A percentile compares a stretch with the other conserved stretches of the same genome.
These are phyloP conservation scores for Lophura nycthemera DNA, from an alignment of 2,113 vertebrate species.

Conservation along the genomic window DNA sequence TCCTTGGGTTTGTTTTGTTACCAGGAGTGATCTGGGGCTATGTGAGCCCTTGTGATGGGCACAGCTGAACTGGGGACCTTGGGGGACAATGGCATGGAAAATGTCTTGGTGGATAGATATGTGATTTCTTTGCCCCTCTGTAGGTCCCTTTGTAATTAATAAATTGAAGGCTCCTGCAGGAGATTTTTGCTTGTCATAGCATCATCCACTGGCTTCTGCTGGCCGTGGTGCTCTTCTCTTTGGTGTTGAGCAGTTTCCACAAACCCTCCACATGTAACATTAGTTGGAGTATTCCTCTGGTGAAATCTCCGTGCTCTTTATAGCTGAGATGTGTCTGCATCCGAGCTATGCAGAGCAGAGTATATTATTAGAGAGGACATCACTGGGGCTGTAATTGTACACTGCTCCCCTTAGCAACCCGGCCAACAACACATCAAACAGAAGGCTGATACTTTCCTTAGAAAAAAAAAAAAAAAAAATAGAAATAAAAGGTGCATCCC, in stretches of 20 bases:
- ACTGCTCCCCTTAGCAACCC: conserved; percentile 78
- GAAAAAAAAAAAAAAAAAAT: not conserved
- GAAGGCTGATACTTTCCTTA: conserved; percentile 78
- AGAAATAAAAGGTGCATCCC: not conserved
- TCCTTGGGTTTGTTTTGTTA: not conserved
- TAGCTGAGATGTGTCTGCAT: conserved; percentile 81
- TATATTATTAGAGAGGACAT: conserved; percentile 85
- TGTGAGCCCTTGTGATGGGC: rapidly evolving
- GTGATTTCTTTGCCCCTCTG: not conserved
- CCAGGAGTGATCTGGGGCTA: rapidly evolving
- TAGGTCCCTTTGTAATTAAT: not conserved
- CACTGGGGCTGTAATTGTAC: conserved; percentile 80
- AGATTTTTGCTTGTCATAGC: not conserved
- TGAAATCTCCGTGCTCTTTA: conserved; percentile 78
- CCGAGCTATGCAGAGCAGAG: conserved; percentile 78
- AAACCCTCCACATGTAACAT: conserved; percentile 63
- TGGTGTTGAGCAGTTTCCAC: not conserved
- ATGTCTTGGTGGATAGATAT: not conserved
- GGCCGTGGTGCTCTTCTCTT: not conserved
- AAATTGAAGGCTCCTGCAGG: not conserved
- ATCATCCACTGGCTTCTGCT: not conserved
- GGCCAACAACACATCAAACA: conserved; percentile 83
- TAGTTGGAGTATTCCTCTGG: conserved; percentile 76
- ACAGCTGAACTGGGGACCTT: not conserved
- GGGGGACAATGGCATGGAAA: not conserved